Base-by-base conservation (phyloP, 2,888 invertebrate species). In the Disparrhopalites patrizii region DNA sequence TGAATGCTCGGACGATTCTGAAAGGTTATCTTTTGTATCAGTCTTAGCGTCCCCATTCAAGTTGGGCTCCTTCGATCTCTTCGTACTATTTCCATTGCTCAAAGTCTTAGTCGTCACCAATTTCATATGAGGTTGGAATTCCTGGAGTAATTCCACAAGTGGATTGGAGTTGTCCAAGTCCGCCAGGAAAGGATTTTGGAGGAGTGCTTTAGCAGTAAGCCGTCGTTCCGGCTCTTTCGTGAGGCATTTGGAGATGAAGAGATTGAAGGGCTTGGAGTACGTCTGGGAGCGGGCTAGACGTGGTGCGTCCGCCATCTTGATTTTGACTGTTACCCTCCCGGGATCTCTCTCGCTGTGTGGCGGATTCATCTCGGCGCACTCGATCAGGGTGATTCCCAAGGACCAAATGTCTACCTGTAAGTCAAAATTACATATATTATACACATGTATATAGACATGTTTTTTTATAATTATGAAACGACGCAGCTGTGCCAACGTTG, bases 321-420 rank as follows among this genome's bases (percentile, higher is more conserved):
- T 98, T 82, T 97, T 97, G 70, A 99, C 87, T 68, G 99, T 84
- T 13, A 99, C 99, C 70, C 99, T 82, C 95, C 98, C 96, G 2
- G 98, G 98, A 28, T 95, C 96, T 90, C 99, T 93, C 82, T 99
- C 96, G 81, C 98, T 95, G 82, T 98, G 95, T 1, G 97, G 98
- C 0, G 97, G 98, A 80, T 99, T 98, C 89, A 95, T 97, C 82
- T 99, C 96, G 38, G 99, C 99, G 82, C 99, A 91, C 83, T 99
- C 99, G 76, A 99, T 99, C 54, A 98, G 82, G 5, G 99, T 99
- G 77, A 99, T 94, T 73, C 98, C 98, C 78, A 97, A 83, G 2
- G 93, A 94, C 98, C 99, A 95, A 79, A 98, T 93, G 81, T 98
- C 98, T 75, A 93, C 90, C 87, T 87, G 78, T n/a, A n/a, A n/a